phyloP scores from a whole-genome alignment of 2,113 vertebrate species.

The Anoplopoma fimbria region DNA sequence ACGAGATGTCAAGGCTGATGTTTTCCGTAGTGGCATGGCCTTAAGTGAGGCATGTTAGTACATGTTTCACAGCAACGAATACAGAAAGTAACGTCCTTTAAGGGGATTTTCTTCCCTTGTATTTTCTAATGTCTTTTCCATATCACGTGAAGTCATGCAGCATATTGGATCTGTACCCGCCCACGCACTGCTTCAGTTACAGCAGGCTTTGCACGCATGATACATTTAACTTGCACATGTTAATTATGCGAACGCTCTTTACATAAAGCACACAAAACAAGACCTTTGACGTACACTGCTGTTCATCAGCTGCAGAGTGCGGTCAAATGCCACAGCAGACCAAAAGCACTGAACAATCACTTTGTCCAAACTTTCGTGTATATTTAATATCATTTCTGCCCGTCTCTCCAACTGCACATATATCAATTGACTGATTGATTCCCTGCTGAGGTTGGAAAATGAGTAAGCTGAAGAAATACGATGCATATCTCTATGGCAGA shows the following conservation, averaged over 20 bases:
- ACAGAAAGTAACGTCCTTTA: not conserved
- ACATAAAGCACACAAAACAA: not conserved
- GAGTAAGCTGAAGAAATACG: not conserved
- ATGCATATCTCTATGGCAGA: not conserved
- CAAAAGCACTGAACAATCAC: not conserved
- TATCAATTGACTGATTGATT: not conserved
- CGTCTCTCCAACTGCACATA: not conserved
- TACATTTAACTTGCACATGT: not conserved
- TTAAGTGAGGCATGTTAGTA: not conserved
- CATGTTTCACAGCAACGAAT: not conserved
- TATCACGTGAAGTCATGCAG: not conserved
- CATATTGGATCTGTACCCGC: not conserved
- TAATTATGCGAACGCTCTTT: conserved; percentile 23
- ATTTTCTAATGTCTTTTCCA: not conserved
- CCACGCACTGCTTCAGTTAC: not conserved
- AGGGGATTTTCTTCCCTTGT: not conserved
- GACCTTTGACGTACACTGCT: conserved; percentile 31
- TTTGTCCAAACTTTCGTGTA: not conserved
- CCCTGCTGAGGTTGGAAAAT: not conserved
- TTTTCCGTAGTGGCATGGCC: conserved; percentile 1
- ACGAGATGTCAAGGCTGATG: too few relatives aligned
- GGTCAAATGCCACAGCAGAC: too few relatives aligned
- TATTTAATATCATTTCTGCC: too few relatives aligned
- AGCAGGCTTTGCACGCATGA: not conserved
- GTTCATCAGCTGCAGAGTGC: conserved; percentile 22